phyloP scores from a whole-genome alignment of 2,113 vertebrate species.

The Zosterops lateralis region DNA sequence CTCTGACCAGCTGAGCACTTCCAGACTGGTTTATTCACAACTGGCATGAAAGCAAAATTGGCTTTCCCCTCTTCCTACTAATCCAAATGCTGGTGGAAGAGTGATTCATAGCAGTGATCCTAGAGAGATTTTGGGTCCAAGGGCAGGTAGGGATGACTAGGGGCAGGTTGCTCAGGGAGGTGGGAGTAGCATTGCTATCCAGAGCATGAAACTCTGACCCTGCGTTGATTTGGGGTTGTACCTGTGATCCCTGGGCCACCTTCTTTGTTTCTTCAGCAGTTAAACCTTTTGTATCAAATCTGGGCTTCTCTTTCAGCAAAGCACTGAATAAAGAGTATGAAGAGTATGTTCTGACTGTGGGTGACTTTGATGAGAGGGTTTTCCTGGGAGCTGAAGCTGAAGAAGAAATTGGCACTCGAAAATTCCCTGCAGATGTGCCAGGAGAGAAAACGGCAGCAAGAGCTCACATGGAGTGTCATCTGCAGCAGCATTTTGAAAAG shows the following conservation, averaged over 20 bases:
- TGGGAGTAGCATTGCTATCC: background rate
- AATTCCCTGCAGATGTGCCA: constrained; percentile 69
- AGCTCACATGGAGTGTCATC: constrained; percentile 79
- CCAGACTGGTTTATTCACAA: background rate
- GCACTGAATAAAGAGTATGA: constrained; percentile 94
- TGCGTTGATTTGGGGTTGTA: background rate
- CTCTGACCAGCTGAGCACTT: background rate
- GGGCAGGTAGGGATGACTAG: rapidly evolving
- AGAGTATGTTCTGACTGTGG: constrained; percentile 92
- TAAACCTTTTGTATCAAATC: background rate
- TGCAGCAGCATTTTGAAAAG: constrained; percentile 92
- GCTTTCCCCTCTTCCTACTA: background rate
- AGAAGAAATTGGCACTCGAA: constrained; percentile 93
- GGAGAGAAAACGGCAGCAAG: constrained; percentile 67
- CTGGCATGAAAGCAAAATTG: background rate
- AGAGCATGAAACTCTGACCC: too few species aligned
- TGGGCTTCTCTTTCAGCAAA: constrained; percentile 80
- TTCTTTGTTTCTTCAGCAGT: background rate
- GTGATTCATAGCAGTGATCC: background rate
- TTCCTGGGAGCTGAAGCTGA: constrained; percentile 94
- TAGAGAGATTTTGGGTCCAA: background rate
- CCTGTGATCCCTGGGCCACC: background rate
- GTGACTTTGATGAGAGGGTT: constrained; percentile 95
- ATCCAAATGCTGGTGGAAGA: background rate
- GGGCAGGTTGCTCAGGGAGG: background rate